Base-by-base conservation (phyloP, 2,888 invertebrate genomes). In the Machimus rusticus region DNA sequence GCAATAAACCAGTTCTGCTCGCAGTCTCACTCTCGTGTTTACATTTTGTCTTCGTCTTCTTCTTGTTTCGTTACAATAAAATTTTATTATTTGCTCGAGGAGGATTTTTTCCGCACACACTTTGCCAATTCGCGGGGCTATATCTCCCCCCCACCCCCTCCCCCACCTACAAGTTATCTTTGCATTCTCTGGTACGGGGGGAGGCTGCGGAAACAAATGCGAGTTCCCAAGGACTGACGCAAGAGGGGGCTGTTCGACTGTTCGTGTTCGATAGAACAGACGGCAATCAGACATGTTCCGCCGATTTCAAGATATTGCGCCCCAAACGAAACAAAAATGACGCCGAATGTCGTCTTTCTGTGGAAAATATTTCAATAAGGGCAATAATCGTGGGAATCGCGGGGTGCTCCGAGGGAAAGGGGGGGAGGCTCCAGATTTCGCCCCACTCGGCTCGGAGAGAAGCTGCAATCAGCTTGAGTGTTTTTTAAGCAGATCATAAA, bases 11-110 rank as follows among this genome's bases (percentile, higher is more conserved):
- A 76, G 76, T 76, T 76, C 76, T 39, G 31, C 9, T 76, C 76
- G 37, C 76, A 39, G 39, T 37, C 76, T 76, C 76, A 8, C 31
- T 28, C 76, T 28, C 34, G 37, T 76, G 76, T 76, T 76, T 76
- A 76, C 76, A 76, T 76, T 37, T 34, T n/a, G 76, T 76, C 39
- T 16, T 76, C 76, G n/a, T 76, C 39, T 34, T 37, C 39, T 76
- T 76, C 76, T 76, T 39, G 66, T 23, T 66, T 66, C 66, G 66
- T 66, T 66, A 76, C 34, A 76, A 34, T 34, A 34, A 76, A 76
- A 76, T 76, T 76, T 76, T 76, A 76, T 76, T 76, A 76, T 76
- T 76, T 76, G 76, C 76, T 37, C 76, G 39, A 28, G 66, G 66
- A 28, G 66, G 28, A 66, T 66, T 66, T 66, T 66, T 66, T 66